Conservation (phyloP, 2,888 invertebrate species). For the Sympetrum striolatum region DNA sequence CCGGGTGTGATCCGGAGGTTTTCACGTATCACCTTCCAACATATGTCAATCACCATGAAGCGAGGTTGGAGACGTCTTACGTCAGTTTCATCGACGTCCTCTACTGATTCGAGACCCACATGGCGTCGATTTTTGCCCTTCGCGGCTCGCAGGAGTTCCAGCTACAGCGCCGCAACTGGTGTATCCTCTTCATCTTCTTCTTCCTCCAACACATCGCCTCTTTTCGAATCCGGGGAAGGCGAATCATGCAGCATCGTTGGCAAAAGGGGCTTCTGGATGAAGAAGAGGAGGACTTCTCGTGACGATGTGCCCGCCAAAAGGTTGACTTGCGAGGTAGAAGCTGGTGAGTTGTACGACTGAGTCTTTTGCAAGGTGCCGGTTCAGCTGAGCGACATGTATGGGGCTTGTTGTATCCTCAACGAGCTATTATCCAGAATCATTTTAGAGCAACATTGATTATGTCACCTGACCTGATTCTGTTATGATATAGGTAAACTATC, state of each 20-base stretch:
- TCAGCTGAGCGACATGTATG: too few species aligned
- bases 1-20: too few species aligned
- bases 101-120: neutral
- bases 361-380: too few species aligned
- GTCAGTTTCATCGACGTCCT: neutral
- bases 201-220: neutral
- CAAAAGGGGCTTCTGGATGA: neutral
- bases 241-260: neutral
- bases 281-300: neutral
- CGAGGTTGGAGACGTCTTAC: neutral
- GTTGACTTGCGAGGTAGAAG: neutral
- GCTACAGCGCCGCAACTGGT: neutral
- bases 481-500: too few species aligned
- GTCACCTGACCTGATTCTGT: too few species aligned
- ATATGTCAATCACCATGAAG: neutral
- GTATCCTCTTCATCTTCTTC: neutral
- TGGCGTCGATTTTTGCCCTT: neutral
- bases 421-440: too few species aligned
- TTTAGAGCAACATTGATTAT: too few species aligned
- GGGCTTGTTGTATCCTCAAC: too few species aligned
- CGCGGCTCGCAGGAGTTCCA: neutral
- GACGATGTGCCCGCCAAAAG: neutral
- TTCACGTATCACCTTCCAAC: too few species aligned
- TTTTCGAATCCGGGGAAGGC: neutral
- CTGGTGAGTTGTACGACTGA: neutral